Evolutionary conservation across 2,113 vertebrate genomes (phyloP).

Genomic region (Cinclus mexicanus): DNA sequence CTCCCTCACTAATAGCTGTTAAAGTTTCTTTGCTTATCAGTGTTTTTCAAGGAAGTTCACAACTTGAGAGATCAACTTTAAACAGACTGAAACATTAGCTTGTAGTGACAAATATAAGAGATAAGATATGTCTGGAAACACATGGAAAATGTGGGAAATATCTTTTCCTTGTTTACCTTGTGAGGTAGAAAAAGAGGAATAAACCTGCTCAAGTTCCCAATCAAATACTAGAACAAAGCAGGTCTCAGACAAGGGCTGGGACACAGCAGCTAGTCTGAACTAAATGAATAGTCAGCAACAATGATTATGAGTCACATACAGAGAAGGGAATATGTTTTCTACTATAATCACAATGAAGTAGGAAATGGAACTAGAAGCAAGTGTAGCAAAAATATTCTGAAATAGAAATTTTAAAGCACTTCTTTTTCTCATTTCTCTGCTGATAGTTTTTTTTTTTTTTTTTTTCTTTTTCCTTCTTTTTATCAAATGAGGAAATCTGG

Average conservation of each 20-base stretch:
- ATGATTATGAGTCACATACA: slow-evolving; percentile 51
- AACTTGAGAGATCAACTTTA: slow-evolving; percentile 67
- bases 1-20: slow-evolving; percentile 54
- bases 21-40: slow-evolving; percentile 68
- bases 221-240: slow-evolving; percentile 48
- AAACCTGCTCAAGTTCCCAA: slow-evolving; percentile 27
- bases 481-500: neutral
- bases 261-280: slow-evolving; percentile 36
- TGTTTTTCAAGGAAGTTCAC: slow-evolving; percentile 74
- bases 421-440: neutral
- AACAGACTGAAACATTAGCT: slow-evolving; percentile 72
- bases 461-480: neutral
- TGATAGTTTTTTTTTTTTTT: neutral
- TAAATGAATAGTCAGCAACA: slow-evolving; percentile 59
- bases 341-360: slow-evolving; percentile 50
- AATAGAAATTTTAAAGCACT: slow-evolving; percentile 1
- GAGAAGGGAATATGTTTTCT: slow-evolving; percentile 65
- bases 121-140: slow-evolving; percentile 73
- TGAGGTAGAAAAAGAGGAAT: slow-evolving; percentile 54
- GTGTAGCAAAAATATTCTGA: neutral
- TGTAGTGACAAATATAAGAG: slow-evolving; percentile 70
- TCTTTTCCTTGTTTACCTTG: slow-evolving; percentile 73
- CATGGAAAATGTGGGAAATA: slow-evolving; percentile 65
- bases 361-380: slow-evolving; percentile 56
- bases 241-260: slow-evolving; percentile 32